These are phyloP conservation scores for Bombus waltoni DNA, from an alignment of 1,140 invertebrate genomes.

Conservation along the genomic window DNA sequence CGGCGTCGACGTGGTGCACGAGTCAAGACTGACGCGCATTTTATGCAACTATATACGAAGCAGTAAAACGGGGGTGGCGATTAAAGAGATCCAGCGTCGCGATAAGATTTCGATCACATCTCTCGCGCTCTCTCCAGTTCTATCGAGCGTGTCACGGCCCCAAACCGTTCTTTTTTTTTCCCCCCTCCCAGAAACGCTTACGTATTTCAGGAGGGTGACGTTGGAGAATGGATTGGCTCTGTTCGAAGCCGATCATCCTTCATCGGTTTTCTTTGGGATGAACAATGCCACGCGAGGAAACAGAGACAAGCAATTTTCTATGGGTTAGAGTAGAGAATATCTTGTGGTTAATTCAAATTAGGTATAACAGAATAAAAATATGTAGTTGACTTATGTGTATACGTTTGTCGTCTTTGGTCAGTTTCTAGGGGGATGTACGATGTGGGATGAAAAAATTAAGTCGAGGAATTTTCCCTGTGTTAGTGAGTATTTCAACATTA, in stretches of 20 bases:
- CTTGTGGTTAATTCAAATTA: neutral
- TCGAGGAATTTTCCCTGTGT: no score
- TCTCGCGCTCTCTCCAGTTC: constrained; percentile 14
- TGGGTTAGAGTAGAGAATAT: neutral
- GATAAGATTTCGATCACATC: constrained; percentile 52
- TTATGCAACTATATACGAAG: constrained; percentile 52
- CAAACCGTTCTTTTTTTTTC: constrained; percentile 14
- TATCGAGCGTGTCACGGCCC: constrained; percentile 23
- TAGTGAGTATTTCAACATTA: no score
- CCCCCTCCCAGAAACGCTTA: neutral
- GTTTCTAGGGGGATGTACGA: neutral
- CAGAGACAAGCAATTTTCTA: neutral
- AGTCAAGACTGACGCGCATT: constrained; percentile 35
- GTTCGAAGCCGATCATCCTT: neutral
- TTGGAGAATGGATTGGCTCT: neutral
- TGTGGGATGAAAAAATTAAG: no score
- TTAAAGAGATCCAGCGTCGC: constrained; percentile 35
- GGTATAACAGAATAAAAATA: neutral
- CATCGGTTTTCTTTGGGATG: neutral
- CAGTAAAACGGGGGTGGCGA: constrained; percentile 49
- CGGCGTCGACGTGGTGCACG: constrained; percentile 24
- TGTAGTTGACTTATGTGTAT: neutral
- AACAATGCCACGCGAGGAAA: neutral
- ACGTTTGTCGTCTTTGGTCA: neutral
- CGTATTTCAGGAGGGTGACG: neutral